Evolutionary conservation across 2,113 vertebrate species (phyloP), one percentile per base, ranked within the genome.

Genomic region (Neogobius melanostomus): DNA sequence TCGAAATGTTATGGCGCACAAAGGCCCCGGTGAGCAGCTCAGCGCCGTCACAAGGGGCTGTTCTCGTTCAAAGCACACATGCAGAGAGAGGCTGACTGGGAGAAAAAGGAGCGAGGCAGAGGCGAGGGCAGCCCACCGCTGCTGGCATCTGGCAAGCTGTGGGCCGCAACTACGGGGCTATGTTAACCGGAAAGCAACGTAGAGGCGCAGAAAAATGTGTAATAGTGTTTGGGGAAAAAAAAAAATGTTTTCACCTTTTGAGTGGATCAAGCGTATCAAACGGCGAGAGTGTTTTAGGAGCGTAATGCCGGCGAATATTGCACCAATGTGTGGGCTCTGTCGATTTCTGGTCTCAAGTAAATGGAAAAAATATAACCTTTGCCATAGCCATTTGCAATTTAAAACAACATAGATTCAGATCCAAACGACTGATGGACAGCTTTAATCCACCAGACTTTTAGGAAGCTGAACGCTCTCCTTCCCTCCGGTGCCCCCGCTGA

Each of bases 1-100:
- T 90, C 87, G 69, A 90, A 91, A 92, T 93, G 85, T 88, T 91
- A 92, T 91, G 91, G 91, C 88, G 85, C 84, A 93, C 89, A 92
- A 90, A 91, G 81, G 88, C 82, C 82, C 76, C 71, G 76, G 85
- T 91, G 88, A 89, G 86, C 88, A 82, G 84, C 85, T 77, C 90
- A 91, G 28, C 28, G 28, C 2, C 28, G 28, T 91, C 85, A 91
- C 36, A 87, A 91, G 80, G 77, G 82, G 89, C 84, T 84, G 80
- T 91, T 92, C 85, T 87, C 83, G 84, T 88, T 90, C 87, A 89
- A 83, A 91, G 89, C 88, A 86, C 88, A 87, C 80, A 82, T 11
- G 10, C 71, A 76, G 85, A 79, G 51, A 83, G 73, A 79, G 59
- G 77, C 85, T 86, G 86, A 83, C 84, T 87, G 78, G 73, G 76